phyloP scores from a whole-genome alignment of 2,888 invertebrate species.

The Galerucella nymphaeae region DNA sequence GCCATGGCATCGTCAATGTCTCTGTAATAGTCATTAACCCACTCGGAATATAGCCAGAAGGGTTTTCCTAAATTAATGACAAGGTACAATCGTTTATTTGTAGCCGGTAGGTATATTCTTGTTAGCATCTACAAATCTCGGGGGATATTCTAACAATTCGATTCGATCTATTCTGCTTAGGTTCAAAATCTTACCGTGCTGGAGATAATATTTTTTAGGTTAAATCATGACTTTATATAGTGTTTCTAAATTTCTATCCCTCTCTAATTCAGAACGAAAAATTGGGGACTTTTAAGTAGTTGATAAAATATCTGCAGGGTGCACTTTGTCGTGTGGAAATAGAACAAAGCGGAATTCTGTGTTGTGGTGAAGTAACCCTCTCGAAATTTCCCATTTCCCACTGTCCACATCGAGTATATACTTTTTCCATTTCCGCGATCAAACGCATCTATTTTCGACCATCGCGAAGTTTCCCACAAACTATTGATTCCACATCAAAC shows the following conservation, averaged over 20 bases:
- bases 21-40: conserved; percentile 55
- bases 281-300: conserved; percentile 35
- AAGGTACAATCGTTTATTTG: conserved; percentile 47
- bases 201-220: too few species aligned
- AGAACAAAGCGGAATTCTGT: conserved; percentile 51
- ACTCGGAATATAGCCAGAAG: conserved; percentile 53
- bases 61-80: conserved; percentile 48
- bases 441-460: conserved; percentile 41
- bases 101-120: conserved; percentile 40
- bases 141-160: conserved; percentile 35
- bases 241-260: too few species aligned
- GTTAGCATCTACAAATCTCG: conserved; percentile 32
- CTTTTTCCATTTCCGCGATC: conserved; percentile 48
- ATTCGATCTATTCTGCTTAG: conserved; percentile 17
- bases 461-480: conserved; percentile 24
- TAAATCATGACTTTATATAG: too few species aligned
- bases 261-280: conserved; percentile 24
- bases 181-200: too few species aligned
- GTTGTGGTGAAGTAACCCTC: conserved; percentile 50
- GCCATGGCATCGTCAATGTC: conserved; percentile 43
- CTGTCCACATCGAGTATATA: conserved; percentile 2
- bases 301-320: conserved; percentile 46
- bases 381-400: conserved; percentile 24
- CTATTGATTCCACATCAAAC: conserved; percentile 38
- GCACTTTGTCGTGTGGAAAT: conserved; percentile 39